Percentiles rank a stretch among this genome's conserved stretches.
These are phyloP conservation scores for Sycobia sp. DNA, from an alignment of 1,140 invertebrate genomes.

Conservation along the genomic window DNA sequence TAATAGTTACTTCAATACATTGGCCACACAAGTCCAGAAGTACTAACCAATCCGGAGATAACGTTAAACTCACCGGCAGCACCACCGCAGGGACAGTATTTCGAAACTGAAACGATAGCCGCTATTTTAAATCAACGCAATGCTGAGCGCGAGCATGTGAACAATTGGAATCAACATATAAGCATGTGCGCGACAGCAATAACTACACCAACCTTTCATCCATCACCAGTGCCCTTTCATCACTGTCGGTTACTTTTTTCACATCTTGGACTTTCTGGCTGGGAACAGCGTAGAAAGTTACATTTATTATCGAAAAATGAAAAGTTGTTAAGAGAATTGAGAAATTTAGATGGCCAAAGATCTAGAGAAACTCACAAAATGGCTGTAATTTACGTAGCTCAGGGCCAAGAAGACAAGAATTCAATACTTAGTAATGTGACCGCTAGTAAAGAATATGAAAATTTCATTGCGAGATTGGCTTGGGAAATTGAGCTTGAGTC, in stretches of 20 bases:
- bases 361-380: constrained; percentile 98
- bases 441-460: constrained; percentile 92
- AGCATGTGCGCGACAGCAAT: constrained; percentile 50
- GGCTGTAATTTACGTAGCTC: constrained; percentile 96
- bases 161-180: constrained; percentile 58
- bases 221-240: constrained; percentile 72
- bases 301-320: constrained; percentile 90
- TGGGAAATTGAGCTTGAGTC: constrained; percentile 96
- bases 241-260: constrained; percentile 87
- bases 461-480: constrained; percentile 90
- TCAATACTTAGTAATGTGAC: constrained; percentile 76
- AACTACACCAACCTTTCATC: constrained; percentile 49
- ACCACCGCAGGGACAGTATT: constrained; percentile 69
- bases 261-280: constrained; percentile 87
- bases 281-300: constrained; percentile 84
- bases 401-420: constrained; percentile 95
- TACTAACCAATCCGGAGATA: constrained; percentile 72
- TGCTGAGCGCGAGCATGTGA: constrained; percentile 74
- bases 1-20: constrained; percentile 84
- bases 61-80: constrained; percentile 75
- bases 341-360: constrained; percentile 90
- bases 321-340: constrained; percentile 85
- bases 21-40: constrained; percentile 90
- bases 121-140: constrained; percentile 81
- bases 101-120: constrained; percentile 85